Percentiles rank a stretch among this genome's conserved stretches.
Evolutionary conservation across 1,140 invertebrate species (phyloP).

Genomic region (Heliconius himera): DNA sequence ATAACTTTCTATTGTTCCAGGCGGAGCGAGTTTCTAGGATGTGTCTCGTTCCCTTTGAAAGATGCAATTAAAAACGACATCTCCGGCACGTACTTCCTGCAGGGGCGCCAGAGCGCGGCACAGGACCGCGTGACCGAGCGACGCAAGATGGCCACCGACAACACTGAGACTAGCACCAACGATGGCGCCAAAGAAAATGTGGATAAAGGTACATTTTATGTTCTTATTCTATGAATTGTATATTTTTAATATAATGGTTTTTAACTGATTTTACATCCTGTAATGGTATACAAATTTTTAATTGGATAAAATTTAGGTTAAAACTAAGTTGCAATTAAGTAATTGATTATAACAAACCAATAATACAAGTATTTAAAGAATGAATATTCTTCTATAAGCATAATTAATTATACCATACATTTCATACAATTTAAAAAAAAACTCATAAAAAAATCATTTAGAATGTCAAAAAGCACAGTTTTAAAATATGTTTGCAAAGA

Average conservation of each 20-base stretch:
- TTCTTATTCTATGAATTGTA: not conserved
- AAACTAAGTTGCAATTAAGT: too few relatives aligned
- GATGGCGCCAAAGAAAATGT: slow-evolving; percentile 71
- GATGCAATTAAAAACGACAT: slow-evolving; percentile 84
- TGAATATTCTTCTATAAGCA: too few relatives aligned
- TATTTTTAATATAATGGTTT: not conserved
- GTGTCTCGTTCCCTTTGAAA: slow-evolving; percentile 88
- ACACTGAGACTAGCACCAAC: slow-evolving; percentile 73
- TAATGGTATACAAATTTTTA: too few relatives aligned
- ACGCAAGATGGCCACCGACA: slow-evolving; percentile 75
- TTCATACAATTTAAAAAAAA: too few relatives aligned
- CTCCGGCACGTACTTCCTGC: slow-evolving; percentile 81
- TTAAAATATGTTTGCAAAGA: too few relatives aligned
- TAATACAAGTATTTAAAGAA: too few relatives aligned
- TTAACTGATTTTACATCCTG: not conserved
- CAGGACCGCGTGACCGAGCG: slow-evolving; percentile 63
- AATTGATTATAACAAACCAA: too few relatives aligned
- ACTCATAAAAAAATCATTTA: too few relatives aligned
- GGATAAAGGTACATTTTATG: slow-evolving; percentile 62
- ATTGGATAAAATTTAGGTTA: too few relatives aligned
- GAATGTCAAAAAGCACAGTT: too few relatives aligned
- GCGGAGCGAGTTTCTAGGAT: slow-evolving; percentile 90
- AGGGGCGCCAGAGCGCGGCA: slow-evolving; percentile 58
- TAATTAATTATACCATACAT: too few relatives aligned
- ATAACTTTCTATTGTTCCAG: slow-evolving; percentile 79